Conservation (phyloP, 1,140 invertebrate genomes). For the Trialeurodes vaporariorum region DNA sequence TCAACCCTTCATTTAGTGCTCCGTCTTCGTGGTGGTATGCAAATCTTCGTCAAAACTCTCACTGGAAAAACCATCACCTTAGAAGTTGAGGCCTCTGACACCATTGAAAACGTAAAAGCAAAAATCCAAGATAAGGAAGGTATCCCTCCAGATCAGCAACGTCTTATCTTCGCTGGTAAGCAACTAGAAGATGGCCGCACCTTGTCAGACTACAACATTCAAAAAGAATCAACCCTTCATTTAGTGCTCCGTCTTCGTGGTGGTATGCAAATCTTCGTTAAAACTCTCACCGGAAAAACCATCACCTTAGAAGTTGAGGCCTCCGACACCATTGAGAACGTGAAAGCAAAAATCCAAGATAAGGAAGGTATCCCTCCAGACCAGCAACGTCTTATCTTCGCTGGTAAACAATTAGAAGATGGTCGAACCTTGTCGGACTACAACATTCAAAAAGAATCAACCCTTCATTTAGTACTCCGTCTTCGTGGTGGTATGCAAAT, state of each 20-base stretch:
- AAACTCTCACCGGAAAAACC: conserved; percentile 75
- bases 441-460: conserved; percentile 88
- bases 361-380: conserved; percentile 41
- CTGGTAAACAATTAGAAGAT: conserved; percentile 89
- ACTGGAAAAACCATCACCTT: conserved; percentile 80
- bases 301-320: conserved; percentile 71
- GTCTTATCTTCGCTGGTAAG: conserved; percentile 64
- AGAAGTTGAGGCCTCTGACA: conserved; percentile 62
- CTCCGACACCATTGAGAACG: conserved; percentile 63
- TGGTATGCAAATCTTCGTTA: conserved; percentile 74
- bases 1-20: conserved; percentile 54
- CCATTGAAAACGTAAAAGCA: conserved; percentile 63
- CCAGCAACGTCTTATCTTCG: conserved; percentile 69
- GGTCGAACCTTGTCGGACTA: conserved; percentile 78
- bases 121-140: conserved; percentile 65
- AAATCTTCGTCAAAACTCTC: conserved; percentile 75
- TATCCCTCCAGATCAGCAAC: conserved; percentile 56
- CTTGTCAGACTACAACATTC: conserved; percentile 59
- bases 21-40: conserved; percentile 54
- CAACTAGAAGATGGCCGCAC: conserved; percentile 73
- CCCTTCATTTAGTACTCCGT: conserved; percentile 80
- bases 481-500: conserved; percentile 87
- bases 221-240: conserved; percentile 53
- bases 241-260: conserved; percentile 52
- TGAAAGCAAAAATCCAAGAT: conserved; percentile 66